Conservation (phyloP, 2,797 vertebrate species). For the Manis pentadactyla region DNA sequence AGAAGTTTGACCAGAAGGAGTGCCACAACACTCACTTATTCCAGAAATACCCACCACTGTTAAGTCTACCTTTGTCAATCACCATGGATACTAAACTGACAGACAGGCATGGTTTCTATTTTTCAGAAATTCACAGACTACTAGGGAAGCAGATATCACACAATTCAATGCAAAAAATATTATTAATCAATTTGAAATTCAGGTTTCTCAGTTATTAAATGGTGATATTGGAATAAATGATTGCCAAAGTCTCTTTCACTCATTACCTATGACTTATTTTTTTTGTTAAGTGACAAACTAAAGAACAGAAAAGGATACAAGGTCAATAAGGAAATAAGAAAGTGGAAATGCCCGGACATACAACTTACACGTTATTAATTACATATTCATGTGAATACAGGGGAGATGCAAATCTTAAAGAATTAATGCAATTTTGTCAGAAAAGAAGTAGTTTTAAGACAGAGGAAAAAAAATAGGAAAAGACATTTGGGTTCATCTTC, state of each 20-base stretch:
- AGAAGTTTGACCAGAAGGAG: not conserved
- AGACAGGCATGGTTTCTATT: not conserved
- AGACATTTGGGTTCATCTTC: not conserved
- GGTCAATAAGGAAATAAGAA: not conserved
- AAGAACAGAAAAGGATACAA: not conserved
- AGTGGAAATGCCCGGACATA: not conserved
- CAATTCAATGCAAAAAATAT: not conserved
- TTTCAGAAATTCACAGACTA: not conserved
- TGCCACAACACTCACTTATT: not conserved
- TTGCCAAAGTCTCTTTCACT: not conserved
- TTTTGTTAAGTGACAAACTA: not conserved
- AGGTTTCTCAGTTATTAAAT: slow-evolving; percentile 41
- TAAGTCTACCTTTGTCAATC: not conserved
- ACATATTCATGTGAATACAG: not conserved
- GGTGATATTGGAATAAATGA: not conserved
- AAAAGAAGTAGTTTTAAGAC: not conserved
- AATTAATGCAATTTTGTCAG: not conserved
- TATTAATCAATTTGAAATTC: not conserved
- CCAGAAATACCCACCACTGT: not conserved
- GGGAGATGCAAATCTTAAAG: not conserved
- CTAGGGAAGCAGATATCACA: not conserved
- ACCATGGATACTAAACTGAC: not conserved
- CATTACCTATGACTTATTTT: not conserved
- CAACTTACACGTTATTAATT: not conserved
- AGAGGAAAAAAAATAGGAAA: not conserved